A percentile compares a stretch with the other conserved stretches of the same genome.
Evolutionary conservation across 2,113 vertebrate genomes (phyloP).

Genomic region (Heliornis fulica): DNA sequence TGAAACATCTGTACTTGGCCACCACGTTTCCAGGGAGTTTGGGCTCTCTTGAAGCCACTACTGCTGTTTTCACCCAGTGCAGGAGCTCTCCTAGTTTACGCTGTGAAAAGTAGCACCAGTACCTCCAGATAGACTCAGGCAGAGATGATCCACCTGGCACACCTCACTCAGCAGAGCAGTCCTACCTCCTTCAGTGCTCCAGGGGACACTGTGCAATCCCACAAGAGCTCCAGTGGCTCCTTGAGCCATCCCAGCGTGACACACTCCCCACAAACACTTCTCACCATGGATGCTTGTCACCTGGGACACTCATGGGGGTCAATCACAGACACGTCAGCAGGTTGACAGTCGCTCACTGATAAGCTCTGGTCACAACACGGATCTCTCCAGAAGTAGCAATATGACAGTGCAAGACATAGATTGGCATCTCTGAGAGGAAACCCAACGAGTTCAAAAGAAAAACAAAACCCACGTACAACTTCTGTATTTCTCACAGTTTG

Average conservation of each 20-base stretch:
- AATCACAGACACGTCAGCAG: not conserved
- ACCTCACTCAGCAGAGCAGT: not conserved
- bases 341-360: not conserved
- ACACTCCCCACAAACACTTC: not conserved
- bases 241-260: not conserved
- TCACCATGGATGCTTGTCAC: not conserved
- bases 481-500: not conserved
- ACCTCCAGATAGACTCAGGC: not conserved
- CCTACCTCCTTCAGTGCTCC: not conserved
- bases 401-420: not conserved
- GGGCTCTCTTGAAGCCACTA: not conserved
- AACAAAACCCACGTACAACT: not conserved
- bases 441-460: not conserved
- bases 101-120: not conserved
- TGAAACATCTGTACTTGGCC: not conserved
- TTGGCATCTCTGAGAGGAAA: slow-evolving; percentile 9
- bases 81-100: not conserved
- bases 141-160: not conserved
- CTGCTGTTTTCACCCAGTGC: not conserved
- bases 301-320: not conserved
- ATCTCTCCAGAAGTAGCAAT: not conserved
- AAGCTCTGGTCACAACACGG: not conserved
- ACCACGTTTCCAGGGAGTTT: not conserved
- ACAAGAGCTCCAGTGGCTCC: not conserved
- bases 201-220: not conserved